Evolutionary conservation across 2,888 invertebrate species (phyloP), one percentile per base, ranked within the genome.

Genomic region (Agriotes lineatus): DNA sequence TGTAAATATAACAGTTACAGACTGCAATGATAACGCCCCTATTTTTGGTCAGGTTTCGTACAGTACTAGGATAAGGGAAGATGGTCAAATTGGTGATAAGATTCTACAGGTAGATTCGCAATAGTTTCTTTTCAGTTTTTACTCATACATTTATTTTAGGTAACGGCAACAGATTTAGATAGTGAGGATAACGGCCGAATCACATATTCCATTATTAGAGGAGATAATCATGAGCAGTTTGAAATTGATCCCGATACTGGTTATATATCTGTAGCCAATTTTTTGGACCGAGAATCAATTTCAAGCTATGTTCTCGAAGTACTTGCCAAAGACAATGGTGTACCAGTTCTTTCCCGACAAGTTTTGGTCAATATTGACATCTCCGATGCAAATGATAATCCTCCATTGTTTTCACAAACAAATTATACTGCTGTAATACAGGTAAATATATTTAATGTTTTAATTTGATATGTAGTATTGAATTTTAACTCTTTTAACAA

Each of bases 351-450:
- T 18, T 93, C 93, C 52, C 88, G 90, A 69, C 89, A 90, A 76
- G 91, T 92, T 9, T 87, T 90, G 75, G 89, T 96, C 2, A 91
- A 91, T 78, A 88, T 98, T 56, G 93, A 94, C 79, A 89, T 97
- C 66, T 86, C 92, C 1, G 97, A 98, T 83, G 92, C 94, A 0
- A 98, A 98, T 84, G 97, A 98, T 82, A 97, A 96, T 84, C 90
- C 96, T 18, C 97, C 97, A 3, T 75, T 91, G 25, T 96, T 96
- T 84, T 89, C 91, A 0, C 90, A 90, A 76, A 83, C 86, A 6
- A 94, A 96, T 82, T 96, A 96, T 81, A 90, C 93, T 14, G 90
- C 93, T 0, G 89, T 95, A 50, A 91, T 97, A 19, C 88, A 85
- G 84, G 87, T 87, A 78, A 75, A 78, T 71, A 52, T 44, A 44